phyloP scores from a whole-genome alignment of 2,797 vertebrate species.

The Chaetophractus vellerosus region DNA sequence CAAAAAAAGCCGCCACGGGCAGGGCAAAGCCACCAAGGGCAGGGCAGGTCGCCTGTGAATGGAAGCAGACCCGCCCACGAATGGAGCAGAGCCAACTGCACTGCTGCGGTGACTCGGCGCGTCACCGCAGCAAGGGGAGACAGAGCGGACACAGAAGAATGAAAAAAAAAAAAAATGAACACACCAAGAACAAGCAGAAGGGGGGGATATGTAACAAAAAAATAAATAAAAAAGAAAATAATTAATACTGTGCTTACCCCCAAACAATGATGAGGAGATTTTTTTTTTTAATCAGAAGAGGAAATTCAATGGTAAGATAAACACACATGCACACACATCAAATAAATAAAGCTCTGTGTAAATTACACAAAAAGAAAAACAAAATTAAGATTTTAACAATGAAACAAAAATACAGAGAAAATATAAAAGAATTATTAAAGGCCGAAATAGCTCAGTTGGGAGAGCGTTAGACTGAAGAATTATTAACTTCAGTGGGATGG shows the following conservation, averaged over 20 bases:
- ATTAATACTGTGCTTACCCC: not conserved
- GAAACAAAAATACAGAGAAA: conserved; percentile 34
- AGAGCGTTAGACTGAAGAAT: conserved; percentile 86
- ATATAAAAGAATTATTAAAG: conserved; percentile 75
- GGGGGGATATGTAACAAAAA: no score
- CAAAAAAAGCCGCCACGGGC: no score
- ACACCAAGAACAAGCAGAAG: no score
- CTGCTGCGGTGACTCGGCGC: no score
- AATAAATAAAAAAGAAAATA: no score
- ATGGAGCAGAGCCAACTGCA: no score
- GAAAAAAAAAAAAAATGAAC: no score
- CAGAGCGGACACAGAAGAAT: no score
- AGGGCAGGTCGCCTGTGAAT: no score
- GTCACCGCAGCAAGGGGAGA: no score
- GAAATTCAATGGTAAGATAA: not conserved
- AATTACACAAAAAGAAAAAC: not conserved
- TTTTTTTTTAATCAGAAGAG: not conserved
- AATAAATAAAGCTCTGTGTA: not conserved
- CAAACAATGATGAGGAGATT: not conserved
- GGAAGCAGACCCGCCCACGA: no score
- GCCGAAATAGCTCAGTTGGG: conserved; percentile 87
- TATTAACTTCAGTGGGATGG: conserved; percentile 21
- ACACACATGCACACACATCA: not conserved
- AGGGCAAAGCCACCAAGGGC: no score
- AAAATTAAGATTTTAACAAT: not conserved